Conservation (phyloP, 2,113 vertebrate genomes). For the Circaetus gallicus region DNA sequence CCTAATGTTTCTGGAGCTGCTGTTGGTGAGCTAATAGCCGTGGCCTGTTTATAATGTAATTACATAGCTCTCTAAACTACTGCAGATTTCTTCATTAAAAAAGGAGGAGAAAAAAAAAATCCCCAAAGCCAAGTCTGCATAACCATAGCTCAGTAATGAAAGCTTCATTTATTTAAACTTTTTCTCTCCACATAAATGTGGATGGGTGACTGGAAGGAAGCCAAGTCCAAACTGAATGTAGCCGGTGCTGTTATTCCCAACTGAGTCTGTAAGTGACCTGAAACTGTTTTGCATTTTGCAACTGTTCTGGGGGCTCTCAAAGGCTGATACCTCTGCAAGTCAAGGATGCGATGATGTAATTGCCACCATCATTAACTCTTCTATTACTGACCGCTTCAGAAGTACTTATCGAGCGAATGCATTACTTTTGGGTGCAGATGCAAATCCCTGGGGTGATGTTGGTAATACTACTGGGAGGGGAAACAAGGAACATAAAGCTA, state of each 20-base stretch:
- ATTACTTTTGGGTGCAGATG: neutral
- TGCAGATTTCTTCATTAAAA: neutral
- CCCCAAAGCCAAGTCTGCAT: neutral
- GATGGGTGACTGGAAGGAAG: neutral
- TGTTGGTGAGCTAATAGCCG: neutral
- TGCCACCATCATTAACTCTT: neutral
- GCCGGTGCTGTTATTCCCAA: neutral
- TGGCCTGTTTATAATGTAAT: conserved; percentile 22
- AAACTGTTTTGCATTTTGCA: neutral
- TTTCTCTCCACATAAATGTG: neutral
- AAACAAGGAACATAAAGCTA: neutral
- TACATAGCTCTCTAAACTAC: neutral
- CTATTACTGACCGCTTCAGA: neutral
- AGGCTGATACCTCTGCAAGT: neutral
- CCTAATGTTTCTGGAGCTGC: neutral
- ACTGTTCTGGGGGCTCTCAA: neutral
- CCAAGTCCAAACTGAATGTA: neutral
- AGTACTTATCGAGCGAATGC: neutral
- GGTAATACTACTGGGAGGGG: neutral
- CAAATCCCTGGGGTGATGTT: neutral
- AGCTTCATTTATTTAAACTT: neutral
- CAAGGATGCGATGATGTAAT: neutral
- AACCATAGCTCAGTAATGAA: neutral
- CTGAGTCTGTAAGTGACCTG: neutral
- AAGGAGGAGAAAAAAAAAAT: neutral